Conservation (phyloP, 2,888 invertebrate genomes). For the Stomorhina lunata region DNA sequence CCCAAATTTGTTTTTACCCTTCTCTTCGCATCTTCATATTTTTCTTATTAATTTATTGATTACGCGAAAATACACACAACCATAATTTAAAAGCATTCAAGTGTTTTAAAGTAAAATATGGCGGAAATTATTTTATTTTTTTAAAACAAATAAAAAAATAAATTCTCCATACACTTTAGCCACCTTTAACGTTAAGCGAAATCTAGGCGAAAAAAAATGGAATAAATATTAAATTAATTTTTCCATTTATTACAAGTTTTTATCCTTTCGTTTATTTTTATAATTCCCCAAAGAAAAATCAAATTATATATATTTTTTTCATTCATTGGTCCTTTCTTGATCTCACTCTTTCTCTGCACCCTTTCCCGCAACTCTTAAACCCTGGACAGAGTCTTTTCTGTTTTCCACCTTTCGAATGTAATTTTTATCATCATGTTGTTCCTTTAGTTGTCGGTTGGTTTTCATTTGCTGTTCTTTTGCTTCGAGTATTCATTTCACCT, state of each 20-base stretch:
- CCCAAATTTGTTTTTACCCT: too few species aligned
- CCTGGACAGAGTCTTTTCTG: neutral
- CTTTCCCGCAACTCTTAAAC: neutral
- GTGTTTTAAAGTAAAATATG: neutral
- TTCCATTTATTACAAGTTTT: constrained; percentile 7
- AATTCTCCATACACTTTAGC: too few species aligned
- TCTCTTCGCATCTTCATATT: neutral
- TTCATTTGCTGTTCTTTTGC: neutral
- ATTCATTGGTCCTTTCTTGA: neutral
- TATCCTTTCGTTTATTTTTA: constrained; percentile 11
- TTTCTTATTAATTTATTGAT: neutral
- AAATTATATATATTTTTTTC: constrained; percentile 5
- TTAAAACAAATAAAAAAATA: neutral
- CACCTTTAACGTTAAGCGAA: neutral
- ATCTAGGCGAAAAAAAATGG: neutral
- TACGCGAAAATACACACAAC: neutral
- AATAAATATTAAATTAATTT: constrained; percentile 35
- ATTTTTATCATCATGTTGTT: constrained; percentile 34
- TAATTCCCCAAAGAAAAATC: constrained; percentile 46
- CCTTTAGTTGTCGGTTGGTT: neutral
- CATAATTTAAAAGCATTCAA: neutral
- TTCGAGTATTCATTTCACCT: constrained; percentile 74
- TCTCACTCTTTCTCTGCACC: neutral
- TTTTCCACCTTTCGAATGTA: neutral
- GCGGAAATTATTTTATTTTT: neutral